Percentiles rank a stretch among this genome's conserved stretches.
phyloP scores from a whole-genome alignment of 2,113 vertebrate species.

The Gallinago undulata region DNA sequence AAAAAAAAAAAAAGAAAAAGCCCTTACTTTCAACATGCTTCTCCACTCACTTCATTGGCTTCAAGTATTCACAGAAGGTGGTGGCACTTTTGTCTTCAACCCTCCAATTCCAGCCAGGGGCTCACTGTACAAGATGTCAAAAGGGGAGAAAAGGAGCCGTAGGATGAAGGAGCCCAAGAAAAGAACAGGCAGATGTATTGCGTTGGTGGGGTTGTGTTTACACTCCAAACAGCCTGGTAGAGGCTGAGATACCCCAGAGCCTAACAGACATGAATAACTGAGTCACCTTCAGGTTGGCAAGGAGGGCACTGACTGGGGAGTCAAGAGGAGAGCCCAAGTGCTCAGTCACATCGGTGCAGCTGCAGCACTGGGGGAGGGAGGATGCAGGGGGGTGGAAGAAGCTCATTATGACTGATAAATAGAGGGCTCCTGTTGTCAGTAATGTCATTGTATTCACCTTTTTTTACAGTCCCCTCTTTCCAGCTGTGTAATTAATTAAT shows the following conservation, averaged over 20 bases:
- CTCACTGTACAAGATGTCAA: background rate
- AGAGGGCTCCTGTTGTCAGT: constrained; percentile 60
- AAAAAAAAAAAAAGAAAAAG: background rate
- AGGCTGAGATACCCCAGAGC: background rate
- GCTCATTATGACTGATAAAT: constrained; percentile 73
- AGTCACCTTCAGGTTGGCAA: constrained; percentile 48
- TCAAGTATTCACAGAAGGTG: background rate
- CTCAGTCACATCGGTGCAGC: constrained; percentile 56
- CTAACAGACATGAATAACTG: background rate
- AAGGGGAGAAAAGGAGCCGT: background rate
- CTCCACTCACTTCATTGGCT: background rate
- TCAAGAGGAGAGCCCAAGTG: constrained; percentile 9
- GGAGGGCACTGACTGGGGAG: background rate
- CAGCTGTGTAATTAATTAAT: constrained; percentile 74
- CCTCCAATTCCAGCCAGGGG: background rate
- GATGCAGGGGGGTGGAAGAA: constrained; percentile 15
- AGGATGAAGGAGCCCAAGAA: background rate
- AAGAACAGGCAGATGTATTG: background rate
- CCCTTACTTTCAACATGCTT: background rate
- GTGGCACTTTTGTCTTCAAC: background rate
- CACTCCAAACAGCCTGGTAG: background rate
- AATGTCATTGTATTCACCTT: constrained; percentile 67
- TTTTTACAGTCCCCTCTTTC: constrained; percentile 63
- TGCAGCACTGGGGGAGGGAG: constrained; percentile 60
- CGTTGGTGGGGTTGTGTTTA: background rate